These are phyloP conservation scores for Zosterops borbonicus DNA, from an alignment of 2,113 vertebrate genomes.

Conservation along the genomic window DNA sequence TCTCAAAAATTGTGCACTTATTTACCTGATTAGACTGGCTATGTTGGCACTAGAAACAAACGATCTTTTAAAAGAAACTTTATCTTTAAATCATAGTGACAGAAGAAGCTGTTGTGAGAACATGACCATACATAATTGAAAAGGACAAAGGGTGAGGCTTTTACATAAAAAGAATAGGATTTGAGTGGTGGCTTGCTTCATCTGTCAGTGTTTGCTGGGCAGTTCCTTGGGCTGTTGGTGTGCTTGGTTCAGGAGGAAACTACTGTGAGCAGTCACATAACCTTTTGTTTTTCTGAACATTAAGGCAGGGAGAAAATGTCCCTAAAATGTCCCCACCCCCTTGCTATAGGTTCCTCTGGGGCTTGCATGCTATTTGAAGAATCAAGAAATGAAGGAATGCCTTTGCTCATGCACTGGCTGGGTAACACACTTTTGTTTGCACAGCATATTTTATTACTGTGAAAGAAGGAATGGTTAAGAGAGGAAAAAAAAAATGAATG, in stretches of 20 bases:
- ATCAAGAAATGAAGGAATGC: background rate
- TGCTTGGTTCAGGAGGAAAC: background rate
- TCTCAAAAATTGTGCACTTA: background rate
- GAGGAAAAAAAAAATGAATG: background rate
- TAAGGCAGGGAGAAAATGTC: background rate
- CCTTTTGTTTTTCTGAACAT: background rate
- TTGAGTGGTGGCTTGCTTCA: background rate
- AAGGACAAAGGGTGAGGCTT: slow-evolving; percentile 43
- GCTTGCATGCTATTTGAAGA: background rate
- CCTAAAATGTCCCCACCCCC: background rate
- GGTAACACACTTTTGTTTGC: background rate
- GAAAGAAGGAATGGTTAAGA: background rate
- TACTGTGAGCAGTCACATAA: background rate
- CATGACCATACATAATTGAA: slow-evolving; percentile 48
- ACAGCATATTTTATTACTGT: background rate
- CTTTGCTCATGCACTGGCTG: background rate
- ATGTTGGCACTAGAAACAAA: background rate
- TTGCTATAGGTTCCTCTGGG: background rate
- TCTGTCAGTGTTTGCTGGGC: background rate
- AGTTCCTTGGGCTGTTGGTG: background rate
- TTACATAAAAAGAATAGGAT: background rate
- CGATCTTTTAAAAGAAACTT: slow-evolving; percentile 7
- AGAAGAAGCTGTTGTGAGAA: slow-evolving; percentile 39
- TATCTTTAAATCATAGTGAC: slow-evolving; percentile 39
- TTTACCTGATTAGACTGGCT: background rate